Conservation (phyloP, 1,140 invertebrate genomes). For the Agrypnia vestita region DNA sequence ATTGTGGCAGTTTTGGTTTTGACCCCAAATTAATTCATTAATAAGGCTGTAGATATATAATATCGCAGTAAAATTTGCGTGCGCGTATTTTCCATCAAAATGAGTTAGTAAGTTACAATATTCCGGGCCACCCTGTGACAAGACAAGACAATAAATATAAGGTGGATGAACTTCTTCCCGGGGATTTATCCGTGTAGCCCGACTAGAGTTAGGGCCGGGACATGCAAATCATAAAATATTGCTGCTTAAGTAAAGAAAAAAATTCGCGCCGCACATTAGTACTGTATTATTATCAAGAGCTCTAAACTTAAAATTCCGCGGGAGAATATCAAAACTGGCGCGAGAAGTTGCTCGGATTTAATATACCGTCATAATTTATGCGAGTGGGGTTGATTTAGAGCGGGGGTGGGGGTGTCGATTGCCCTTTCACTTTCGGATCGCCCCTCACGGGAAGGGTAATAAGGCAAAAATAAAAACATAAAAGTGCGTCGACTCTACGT, state of each 20-base stretch:
- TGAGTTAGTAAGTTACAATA: background rate
- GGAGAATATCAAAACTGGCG: background rate
- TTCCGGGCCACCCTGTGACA: conserved; percentile 31
- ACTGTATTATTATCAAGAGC: background rate
- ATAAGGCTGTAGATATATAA: too few relatives aligned
- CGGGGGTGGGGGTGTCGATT: conserved; percentile 28
- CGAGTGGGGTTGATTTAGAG: conserved; percentile 51
- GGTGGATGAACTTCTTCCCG: conserved; percentile 60
- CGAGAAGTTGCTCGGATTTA: conserved; percentile 57
- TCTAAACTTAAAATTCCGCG: conserved; percentile 1
- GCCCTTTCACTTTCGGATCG: conserved; percentile 36
- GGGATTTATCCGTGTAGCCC: conserved; percentile 54
- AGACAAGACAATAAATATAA: conserved; percentile 59
- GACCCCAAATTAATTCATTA: too few relatives aligned
- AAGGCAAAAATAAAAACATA: conserved; percentile 52
- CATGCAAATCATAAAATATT: conserved; percentile 62
- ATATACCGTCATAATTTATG: conserved; percentile 61
- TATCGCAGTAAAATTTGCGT: too few relatives aligned
- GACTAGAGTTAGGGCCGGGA: conserved; percentile 57
- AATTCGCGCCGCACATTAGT: background rate
- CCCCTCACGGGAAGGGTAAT: conserved; percentile 44
- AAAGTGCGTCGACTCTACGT: conserved; percentile 22
- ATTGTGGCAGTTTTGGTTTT: too few relatives aligned
- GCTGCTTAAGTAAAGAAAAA: conserved; percentile 57
- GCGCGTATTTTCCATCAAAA: too few relatives aligned